phyloP scores from a whole-genome alignment of 2,113 vertebrate species.

The Pristiophorus japonicus region DNA sequence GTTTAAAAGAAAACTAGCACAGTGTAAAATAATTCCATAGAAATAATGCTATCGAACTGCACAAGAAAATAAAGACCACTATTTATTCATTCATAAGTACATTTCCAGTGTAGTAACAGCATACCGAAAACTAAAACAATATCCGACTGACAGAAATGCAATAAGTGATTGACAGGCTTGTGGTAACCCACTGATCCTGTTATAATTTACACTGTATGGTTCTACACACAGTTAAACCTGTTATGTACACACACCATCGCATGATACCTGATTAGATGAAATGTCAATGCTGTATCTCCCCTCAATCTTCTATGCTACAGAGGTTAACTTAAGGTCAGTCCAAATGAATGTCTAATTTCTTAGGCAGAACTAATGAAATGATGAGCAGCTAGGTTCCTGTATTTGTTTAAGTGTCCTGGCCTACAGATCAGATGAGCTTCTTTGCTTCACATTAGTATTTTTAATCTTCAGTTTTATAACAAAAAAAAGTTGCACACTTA shows the following conservation, averaged over 20 bases:
- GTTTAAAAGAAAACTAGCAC: not conserved
- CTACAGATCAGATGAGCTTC: not conserved
- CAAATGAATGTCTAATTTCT: slow-evolving; percentile 36
- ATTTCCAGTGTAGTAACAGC: not conserved
- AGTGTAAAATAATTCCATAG: not conserved
- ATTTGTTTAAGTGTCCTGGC: not conserved
- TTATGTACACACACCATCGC: slow-evolving; percentile 19
- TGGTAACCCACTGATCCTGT: slow-evolving; percentile 30
- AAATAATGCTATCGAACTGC: not conserved
- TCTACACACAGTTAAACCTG: slow-evolving; percentile 36
- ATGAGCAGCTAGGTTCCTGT: slow-evolving; percentile 22
- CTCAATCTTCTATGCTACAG: slow-evolving; percentile 9
- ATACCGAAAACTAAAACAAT: slow-evolving; percentile 5
- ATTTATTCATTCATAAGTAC: slow-evolving; percentile 21
- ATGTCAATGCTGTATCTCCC: slow-evolving; percentile 24
- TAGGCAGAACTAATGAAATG: slow-evolving; percentile 38
- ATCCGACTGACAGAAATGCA: not conserved
- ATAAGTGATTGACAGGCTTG: slow-evolving; percentile 22
- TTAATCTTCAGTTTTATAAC: not conserved
- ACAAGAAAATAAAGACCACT: not conserved
- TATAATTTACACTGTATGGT: slow-evolving; percentile 32
- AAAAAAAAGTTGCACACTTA: not conserved
- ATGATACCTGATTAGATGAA: slow-evolving; percentile 34
- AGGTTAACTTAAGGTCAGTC: slow-evolving; percentile 36
- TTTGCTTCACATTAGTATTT: not conserved